A percentile compares a stretch with the other conserved stretches of the same genome.
phyloP scores from a whole-genome alignment of 2,113 vertebrate genomes.

The Podiceps cristatus region DNA sequence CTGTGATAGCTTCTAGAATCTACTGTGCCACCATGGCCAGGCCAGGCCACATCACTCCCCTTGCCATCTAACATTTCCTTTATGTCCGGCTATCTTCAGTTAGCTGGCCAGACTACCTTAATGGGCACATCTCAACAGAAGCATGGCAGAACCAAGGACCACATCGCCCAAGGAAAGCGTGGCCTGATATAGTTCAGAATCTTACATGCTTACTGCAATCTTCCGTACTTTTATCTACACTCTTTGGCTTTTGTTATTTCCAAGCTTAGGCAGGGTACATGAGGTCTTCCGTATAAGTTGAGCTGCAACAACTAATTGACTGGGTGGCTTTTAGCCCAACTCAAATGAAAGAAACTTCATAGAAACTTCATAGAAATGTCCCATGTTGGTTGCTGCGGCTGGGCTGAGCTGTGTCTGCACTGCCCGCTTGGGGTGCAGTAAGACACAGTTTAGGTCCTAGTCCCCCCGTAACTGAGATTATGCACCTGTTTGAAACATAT shows the following conservation, averaged over 20 bases:
- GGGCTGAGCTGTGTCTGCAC: not conserved
- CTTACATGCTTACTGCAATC: not conserved
- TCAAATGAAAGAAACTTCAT: not conserved
- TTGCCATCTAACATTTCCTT: not conserved
- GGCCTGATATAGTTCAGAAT: not conserved
- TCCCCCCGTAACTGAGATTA: not conserved
- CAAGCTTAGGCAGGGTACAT: not conserved
- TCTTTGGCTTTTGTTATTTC: not conserved
- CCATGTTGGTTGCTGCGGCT: not conserved
- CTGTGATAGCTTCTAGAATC: not conserved
- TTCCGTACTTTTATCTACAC: not conserved
- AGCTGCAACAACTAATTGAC: not conserved
- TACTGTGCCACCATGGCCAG: not conserved
- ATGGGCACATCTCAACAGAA: not conserved
- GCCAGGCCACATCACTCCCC: not conserved
- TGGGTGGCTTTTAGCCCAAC: not conserved
- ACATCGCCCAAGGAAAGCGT: not conserved
- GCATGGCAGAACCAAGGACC: not conserved
- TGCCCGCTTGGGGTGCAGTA: not conserved
- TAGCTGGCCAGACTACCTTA: not conserved
- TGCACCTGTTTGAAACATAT: not conserved
- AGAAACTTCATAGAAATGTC: not conserved
- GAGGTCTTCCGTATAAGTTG: not conserved
- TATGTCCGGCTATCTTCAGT: not conserved
- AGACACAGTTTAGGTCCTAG: not conserved